Conservation (phyloP, 2,113 vertebrate genomes). For the Pithys albifrons region DNA sequence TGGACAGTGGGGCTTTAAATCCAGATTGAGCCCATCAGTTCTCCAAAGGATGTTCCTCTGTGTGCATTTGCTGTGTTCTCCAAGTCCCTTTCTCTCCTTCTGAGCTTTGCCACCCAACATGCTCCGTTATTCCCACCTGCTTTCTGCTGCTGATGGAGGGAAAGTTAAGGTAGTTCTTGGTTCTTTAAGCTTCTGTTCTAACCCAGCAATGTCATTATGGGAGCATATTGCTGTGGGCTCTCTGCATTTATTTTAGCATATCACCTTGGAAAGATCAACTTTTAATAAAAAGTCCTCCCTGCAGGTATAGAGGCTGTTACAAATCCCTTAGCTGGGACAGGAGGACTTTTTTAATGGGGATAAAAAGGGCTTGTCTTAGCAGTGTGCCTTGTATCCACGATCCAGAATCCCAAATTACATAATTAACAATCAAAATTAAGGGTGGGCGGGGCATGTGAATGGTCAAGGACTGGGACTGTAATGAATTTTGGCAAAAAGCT, state of each 20-base stretch:
- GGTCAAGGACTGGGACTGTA: not conserved
- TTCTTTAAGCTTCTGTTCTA: not conserved
- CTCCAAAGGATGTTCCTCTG: not conserved
- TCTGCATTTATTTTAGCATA: not conserved
- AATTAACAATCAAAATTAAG: not conserved
- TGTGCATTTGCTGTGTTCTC: not conserved
- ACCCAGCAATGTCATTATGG: not conserved
- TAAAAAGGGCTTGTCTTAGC: not conserved
- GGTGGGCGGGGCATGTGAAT: not conserved
- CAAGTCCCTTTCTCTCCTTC: not conserved
- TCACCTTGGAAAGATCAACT: conserved; percentile 6
- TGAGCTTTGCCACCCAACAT: not conserved
- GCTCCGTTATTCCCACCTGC: not conserved
- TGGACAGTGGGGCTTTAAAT: not conserved
- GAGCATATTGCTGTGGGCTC: not conserved
- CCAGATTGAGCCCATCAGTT: not conserved
- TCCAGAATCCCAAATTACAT: not conserved
- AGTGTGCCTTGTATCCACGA: not conserved
- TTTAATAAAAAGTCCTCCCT: not conserved
- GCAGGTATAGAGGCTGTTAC: not conserved
- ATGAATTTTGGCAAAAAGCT: not conserved
- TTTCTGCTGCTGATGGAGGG: not conserved
- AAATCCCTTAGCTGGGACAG: not conserved
- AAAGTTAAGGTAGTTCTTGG: not conserved
- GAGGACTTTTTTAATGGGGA: not conserved